Conservation (phyloP, 1,140 invertebrate species). For the Cardiocondyla obscurior region DNA sequence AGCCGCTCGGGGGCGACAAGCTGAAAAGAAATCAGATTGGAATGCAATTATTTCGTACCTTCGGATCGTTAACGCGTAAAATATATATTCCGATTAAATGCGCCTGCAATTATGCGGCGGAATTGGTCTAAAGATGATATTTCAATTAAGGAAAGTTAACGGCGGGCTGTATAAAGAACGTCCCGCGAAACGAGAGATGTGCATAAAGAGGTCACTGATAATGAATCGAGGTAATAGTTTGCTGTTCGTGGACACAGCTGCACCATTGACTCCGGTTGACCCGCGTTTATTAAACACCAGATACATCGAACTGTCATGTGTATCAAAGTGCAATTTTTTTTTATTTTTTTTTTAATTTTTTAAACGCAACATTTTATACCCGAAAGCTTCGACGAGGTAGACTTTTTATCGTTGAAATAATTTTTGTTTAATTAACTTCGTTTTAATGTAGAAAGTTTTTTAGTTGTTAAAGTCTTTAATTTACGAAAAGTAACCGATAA, state of each 20-base stretch:
- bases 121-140: constrained; percentile 30
- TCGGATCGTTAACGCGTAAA: not conserved
- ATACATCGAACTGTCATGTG: constrained; percentile 20
- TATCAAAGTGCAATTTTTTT: not conserved
- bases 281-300: constrained; percentile 69
- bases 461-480: not conserved
- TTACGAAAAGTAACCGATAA: constrained; percentile 8
- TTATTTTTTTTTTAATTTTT: too few species aligned
- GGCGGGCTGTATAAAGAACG: not conserved
- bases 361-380: too few species aligned
- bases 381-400: not conserved
- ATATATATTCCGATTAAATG: not conserved
- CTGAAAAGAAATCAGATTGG: not conserved
- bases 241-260: constrained; percentile 63
- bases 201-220: constrained; percentile 60
- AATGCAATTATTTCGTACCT: not conserved
- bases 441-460: not conserved
- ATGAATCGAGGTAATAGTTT: constrained; percentile 68
- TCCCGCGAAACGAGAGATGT: constrained; percentile 38
- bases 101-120: not conserved
- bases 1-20: not conserved
- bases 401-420: not conserved
- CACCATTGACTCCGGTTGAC: constrained; percentile 73
- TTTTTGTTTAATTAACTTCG: not conserved
- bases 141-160: constrained; percentile 70